phyloP scores from a whole-genome alignment of 2,113 vertebrate genomes.

The Neolamprologus falcicula region DNA sequence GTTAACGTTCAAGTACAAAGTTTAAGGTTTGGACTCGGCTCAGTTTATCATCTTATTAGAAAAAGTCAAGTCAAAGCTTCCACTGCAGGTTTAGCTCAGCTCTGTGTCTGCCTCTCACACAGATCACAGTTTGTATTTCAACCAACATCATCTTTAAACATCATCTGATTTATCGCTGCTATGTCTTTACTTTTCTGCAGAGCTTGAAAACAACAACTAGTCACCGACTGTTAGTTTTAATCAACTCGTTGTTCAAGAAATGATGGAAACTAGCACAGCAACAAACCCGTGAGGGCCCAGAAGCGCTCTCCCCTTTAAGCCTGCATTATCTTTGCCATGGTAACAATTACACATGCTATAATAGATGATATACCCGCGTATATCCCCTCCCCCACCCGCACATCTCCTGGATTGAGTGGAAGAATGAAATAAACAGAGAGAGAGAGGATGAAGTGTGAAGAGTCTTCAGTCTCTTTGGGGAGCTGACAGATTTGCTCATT shows the following conservation, averaged over 20 bases:
- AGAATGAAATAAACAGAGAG: not conserved
- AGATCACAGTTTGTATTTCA: not conserved
- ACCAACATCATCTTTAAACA: not conserved
- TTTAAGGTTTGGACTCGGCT: not conserved
- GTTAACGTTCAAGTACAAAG: not conserved
- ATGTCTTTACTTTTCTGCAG: not conserved
- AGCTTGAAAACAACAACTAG: not conserved
- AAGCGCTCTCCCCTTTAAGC: not conserved
- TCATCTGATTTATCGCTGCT: not conserved
- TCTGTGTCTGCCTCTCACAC: not conserved
- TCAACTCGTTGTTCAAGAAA: not conserved
- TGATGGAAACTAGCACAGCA: not conserved
- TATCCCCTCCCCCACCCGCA: not conserved
- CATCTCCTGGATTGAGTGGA: not conserved
- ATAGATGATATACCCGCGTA: not conserved
- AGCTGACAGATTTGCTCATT: slow-evolving; percentile 46
- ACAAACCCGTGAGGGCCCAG: not conserved
- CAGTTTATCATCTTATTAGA: not conserved
- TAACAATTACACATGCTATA: not conserved
- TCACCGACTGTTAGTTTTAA: not conserved
- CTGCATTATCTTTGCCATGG: slow-evolving; percentile 3
- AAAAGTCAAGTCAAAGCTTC: not conserved
- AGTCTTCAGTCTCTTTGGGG: slow-evolving; percentile 40
- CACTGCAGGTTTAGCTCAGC: rapidly evolving
- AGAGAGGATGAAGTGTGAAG: slow-evolving; percentile 17